Base-by-base conservation (phyloP, 2,888 invertebrate genomes). In the Melinaea marsaeus region DNA sequence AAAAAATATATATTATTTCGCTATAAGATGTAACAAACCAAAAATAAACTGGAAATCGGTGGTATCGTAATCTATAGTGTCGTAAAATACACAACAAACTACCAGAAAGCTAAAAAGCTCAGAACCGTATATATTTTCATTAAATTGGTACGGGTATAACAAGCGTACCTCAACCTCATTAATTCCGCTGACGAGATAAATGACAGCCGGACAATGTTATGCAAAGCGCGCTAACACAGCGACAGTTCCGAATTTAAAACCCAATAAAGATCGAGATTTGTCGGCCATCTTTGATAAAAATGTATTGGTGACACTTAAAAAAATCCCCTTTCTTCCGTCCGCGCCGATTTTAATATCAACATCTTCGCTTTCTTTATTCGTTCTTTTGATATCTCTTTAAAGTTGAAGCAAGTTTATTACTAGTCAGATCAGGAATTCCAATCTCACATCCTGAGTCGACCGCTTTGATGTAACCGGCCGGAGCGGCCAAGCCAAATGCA, bases 341-440 rank as follows among this genome's bases (percentile, higher is more conserved):
- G 78, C 78, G 75, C 73, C 72, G 75, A 82, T 83, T 86, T 86
- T 84, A 85, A 85, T 84, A 86, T 85, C 75, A 81, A 79, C 85
- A 81, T 85, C 79, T 84, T 79, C 75, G 79, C 75, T 80, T 81
- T 84, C 83, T 86, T 86, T 86, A 85, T 86, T 81, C 83, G 79
- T 86, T 86, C 84, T 86, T 87, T 87, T 86, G 85, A 86, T 83
- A 85, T 83, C 77, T 78, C 78, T 81, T 83, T 85, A 82, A 85
- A 86, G 79, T 79, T 81, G 78, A 78, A 79, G 82, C 81, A 84
- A 86, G 81, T 89, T 90, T 88, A 89, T 89, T 90, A 80, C 88
- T 88, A 89, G 87, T 88, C 89, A 79, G 87, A 89, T 88, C 89
- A 86, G 88, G 88, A 86, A 86, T 87, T 87, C 86, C 88, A 86